Evolutionary conservation across 2,888 invertebrate species (phyloP), one percentile per base, ranked within the genome.

Genomic region (Tetrapedia diversipes): DNA sequence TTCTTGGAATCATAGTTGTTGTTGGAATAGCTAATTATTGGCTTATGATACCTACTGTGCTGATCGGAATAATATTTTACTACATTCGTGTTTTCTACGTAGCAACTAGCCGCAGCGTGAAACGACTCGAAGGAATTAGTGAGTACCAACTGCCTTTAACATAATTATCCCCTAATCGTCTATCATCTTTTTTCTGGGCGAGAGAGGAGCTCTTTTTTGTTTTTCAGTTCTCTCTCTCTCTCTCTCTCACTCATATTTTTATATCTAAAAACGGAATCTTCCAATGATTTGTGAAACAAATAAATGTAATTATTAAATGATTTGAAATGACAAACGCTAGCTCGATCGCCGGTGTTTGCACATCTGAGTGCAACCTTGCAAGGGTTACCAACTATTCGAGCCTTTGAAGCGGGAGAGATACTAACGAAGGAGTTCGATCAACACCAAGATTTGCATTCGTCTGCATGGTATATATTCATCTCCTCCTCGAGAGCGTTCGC

Each of bases 311-410:
- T 14, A 60, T 56, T 19, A 39, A 22, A 16, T 8, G 32, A 54
- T 7, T 29, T n/a, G 6, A 75, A 47, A 29, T 34, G 29, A 32
- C 10, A 22, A 32, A 47, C 89, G 91, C 53, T 92, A 97, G 97
- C 97, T 79, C 95, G 98, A 74, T 98, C 98, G 86, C 99, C 99
- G 0, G 97, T 99, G n/a, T 99, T 98, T 92, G 96, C 97, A 2
- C 98, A 98, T 89, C 92, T 99, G 86, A 97, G 96, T 88, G 96
- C 98, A 32, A 95, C 97, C 0, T 93, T 99, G 6, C 96, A 97
- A 90, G 99, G 99, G 0, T 93, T 99, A 77, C 95, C 97, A 0
- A 98, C 98, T 0, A 98, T 99, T 57, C 94, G 99, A 66, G 97
- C 98, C 0, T 98, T 97, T 89, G 94, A 95, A 8, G 97, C 97